These are phyloP conservation scores for Sminthurides bifidus DNA, from an alignment of 1,140 invertebrate genomes.

Conservation along the genomic window DNA sequence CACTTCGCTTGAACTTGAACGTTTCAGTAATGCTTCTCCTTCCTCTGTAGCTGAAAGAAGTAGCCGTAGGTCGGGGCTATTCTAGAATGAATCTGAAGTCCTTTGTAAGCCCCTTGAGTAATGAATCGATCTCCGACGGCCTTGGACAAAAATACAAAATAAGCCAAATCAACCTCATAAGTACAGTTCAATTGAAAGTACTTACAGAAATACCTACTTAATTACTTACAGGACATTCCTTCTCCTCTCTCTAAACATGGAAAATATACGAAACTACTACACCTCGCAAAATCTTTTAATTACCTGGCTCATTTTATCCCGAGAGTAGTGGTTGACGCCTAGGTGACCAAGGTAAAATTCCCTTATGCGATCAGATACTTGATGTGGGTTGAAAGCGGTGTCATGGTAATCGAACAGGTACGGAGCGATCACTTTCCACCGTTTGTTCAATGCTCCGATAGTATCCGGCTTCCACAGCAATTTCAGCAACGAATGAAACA, in stretches of 20 bases:
- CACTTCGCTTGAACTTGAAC: background rate
- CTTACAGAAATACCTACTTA: background rate
- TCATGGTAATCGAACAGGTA: background rate
- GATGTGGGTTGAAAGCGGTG: background rate
- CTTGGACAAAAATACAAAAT: background rate
- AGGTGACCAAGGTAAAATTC: background rate
- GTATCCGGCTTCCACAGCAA: conserved; percentile 4
- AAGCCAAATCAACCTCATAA: background rate
- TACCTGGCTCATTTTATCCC: conserved; percentile 10
- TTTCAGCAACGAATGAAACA: conserved; percentile 1
- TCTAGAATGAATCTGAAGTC: conserved; percentile 5
- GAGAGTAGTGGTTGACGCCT: background rate
- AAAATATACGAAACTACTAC: background rate
- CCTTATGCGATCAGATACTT: background rate
- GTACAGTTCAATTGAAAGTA: background rate
- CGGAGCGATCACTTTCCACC: background rate
- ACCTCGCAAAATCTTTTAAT: background rate
- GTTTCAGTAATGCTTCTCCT: background rate
- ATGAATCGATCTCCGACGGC: conserved; percentile 4
- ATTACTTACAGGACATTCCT: background rate
- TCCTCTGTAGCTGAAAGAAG: conserved; percentile 7
- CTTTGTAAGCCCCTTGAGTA: conserved; percentile 1
- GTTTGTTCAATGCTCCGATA: background rate
- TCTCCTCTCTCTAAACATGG: too few species aligned
- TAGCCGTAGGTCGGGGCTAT: conserved; percentile 8